Percentiles rank a stretch among this genome's conserved stretches.
Conservation (phyloP, 2,113 vertebrate genomes). For the Theristicus caerulescens region DNA sequence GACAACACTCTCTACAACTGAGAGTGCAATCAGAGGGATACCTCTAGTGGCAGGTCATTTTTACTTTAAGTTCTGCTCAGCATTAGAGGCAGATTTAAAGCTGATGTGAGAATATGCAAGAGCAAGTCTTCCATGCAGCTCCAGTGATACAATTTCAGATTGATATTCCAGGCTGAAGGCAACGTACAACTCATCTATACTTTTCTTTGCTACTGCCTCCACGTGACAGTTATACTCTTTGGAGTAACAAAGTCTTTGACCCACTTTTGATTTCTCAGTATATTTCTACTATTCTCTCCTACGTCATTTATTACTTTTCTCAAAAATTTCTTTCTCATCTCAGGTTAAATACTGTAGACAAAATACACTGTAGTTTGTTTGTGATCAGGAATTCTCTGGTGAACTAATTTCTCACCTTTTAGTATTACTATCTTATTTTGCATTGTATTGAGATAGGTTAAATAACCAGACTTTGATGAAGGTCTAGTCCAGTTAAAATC, state of each 20-base stretch:
- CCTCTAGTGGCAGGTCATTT: constrained; percentile 9
- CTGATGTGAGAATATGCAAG: not conserved
- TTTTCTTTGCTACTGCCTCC: not conserved
- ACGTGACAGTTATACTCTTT: not conserved
- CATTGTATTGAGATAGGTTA: not conserved
- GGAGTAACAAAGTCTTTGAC: not conserved
- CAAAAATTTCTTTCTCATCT: not conserved
- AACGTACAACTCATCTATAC: not conserved
- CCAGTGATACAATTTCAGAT: not conserved
- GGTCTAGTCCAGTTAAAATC: not conserved
- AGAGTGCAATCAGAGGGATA: not conserved
- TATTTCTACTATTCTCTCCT: not conserved
- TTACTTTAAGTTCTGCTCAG: not conserved
- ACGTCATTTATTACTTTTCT: not conserved
- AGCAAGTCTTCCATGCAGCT: not conserved
- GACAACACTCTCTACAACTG: not conserved
- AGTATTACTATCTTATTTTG: not conserved
- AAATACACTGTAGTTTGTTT: not conserved
- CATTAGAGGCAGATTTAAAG: not conserved
- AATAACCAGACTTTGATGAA: not conserved
- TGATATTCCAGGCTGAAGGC: not conserved
- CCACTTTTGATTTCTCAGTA: not conserved
- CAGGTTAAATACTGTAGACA: not conserved
- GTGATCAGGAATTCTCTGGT: not conserved
- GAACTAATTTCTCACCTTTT: not conserved